Evolutionary conservation across 2,888 invertebrate genomes (phyloP).

Genomic region (Omphaloscelis lunosa): DNA sequence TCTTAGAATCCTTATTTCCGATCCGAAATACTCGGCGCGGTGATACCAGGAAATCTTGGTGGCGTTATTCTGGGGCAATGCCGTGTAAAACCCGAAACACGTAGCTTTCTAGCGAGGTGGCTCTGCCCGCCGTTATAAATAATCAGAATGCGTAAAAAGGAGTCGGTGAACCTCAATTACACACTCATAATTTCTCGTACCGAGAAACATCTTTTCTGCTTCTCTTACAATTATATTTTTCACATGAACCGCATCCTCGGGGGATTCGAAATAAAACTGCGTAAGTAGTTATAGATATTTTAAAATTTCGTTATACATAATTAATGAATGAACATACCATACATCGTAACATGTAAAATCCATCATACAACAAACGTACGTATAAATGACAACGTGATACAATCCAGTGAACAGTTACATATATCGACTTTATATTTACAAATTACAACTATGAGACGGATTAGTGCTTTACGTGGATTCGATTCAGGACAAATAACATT

Average conservation of each 20-base stretch:
- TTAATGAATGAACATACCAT: conserved; percentile 81
- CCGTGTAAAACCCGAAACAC: conserved; percentile 87
- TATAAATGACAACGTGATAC: conserved; percentile 68
- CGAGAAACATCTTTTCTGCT: conserved; percentile 63
- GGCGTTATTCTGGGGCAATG: conserved; percentile 88
- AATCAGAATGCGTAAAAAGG: conserved; percentile 85
- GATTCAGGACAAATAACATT: conserved; percentile 58
- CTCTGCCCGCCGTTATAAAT: conserved; percentile 86
- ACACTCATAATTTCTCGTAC: conserved; percentile 73
- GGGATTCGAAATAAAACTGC: conserved; percentile 65
- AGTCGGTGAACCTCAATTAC: conserved; percentile 85
- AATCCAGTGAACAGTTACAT: conserved; percentile 62
- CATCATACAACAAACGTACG: conserved; percentile 79
- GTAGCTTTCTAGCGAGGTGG: conserved; percentile 85
- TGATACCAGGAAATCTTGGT: conserved; percentile 87
- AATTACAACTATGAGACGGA: conserved; percentile 71
- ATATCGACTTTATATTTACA: conserved; percentile 71
- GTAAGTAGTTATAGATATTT: conserved; percentile 66
- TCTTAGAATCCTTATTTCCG: conserved; percentile 89
- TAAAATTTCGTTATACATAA: conserved; percentile 80
- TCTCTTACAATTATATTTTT: conserved; percentile 47
- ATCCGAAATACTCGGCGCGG: conserved; percentile 87
- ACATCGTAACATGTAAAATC: conserved; percentile 83
- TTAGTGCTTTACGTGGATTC: conserved; percentile 63
- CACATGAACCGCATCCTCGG: conserved; percentile 22